Percentiles rank a stretch among this genome's conserved stretches.
These are phyloP conservation scores for Chaenocephalus aceratus DNA, from an alignment of 2,113 vertebrate genomes.

Conservation along the genomic window DNA sequence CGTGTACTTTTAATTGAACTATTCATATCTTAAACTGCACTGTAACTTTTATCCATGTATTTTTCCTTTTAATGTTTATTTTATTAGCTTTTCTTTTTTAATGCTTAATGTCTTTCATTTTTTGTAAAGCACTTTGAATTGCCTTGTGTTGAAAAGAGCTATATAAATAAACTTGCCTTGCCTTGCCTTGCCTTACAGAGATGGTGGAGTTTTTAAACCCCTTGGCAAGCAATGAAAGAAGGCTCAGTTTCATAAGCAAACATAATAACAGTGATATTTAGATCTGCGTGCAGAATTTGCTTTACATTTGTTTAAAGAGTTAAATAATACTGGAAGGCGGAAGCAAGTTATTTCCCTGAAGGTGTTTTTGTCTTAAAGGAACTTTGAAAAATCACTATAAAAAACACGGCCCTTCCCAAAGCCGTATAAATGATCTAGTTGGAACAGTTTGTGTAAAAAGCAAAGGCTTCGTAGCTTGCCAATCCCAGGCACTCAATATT, in stretches of 20 bases:
- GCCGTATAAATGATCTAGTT: conserved; percentile 26
- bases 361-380: conserved; percentile 35
- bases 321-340: conserved; percentile 29
- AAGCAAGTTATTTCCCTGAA: conserved; percentile 23
- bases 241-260: conserved; percentile 29
- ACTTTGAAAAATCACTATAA: conserved; percentile 39
- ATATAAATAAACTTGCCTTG: no score
- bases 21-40: no score
- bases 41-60: no score
- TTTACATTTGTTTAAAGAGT: conserved; percentile 33
- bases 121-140: no score
- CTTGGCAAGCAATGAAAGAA: conserved; percentile 33
- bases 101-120: no score
- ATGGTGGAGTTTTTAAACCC: conserved; percentile 26
- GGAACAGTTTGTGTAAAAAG: conserved; percentile 48
- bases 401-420: conserved; percentile 25
- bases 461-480: conserved; percentile 34
- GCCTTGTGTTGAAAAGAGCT: no score
- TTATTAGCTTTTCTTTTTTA: no score
- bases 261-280: conserved; percentile 18
- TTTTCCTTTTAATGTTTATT: no score
- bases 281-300: conserved; percentile 1
- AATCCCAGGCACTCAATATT: conserved; percentile 42
- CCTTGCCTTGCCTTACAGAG: background rate
- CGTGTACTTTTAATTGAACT: background rate